Percentiles rank a stretch among this genome's conserved stretches.
Evolutionary conservation across 2,113 vertebrate species (phyloP).

Genomic region (Bos indicus): DNA sequence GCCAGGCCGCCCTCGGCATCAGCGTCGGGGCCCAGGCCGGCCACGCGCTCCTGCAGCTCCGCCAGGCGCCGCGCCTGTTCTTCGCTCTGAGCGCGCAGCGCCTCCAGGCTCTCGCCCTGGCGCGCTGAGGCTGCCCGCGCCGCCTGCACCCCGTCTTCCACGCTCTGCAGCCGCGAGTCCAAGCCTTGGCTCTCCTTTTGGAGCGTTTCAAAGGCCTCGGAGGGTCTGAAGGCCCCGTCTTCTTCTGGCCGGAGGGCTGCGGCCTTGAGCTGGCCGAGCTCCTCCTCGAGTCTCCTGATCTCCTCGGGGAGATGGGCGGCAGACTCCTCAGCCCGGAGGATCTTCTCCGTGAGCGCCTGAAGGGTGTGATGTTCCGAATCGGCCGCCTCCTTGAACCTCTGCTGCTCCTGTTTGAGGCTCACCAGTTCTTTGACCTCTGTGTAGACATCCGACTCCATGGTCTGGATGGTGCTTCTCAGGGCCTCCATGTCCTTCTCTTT

Average conservation of each 20-base stretch:
- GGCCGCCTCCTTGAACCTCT: slow-evolving; percentile 83
- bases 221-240: slow-evolving; percentile 43
- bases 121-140: slow-evolving; percentile 60
- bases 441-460: slow-evolving; percentile 90
- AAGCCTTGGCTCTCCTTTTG: slow-evolving; percentile 78
- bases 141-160: slow-evolving; percentile 80
- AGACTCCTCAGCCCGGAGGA: slow-evolving; percentile 78
- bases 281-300: slow-evolving; percentile 77
- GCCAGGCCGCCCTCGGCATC: slow-evolving; percentile 65
- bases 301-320: slow-evolving; percentile 78
- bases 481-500: slow-evolving; percentile 79
- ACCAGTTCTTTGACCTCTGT: slow-evolving; percentile 91
- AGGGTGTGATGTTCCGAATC: slow-evolving; percentile 81
- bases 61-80: slow-evolving; percentile 78
- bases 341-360: slow-evolving; percentile 82
- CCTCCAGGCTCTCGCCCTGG: slow-evolving; percentile 78
- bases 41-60: slow-evolving; percentile 64
- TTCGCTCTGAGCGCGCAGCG: slow-evolving; percentile 79
- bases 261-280: slow-evolving; percentile 72
- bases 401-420: slow-evolving; percentile 88
- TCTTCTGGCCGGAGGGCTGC: slow-evolving; percentile 71
- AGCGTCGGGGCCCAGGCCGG: slow-evolving; percentile 37
- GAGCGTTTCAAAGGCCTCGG: slow-evolving; percentile 66
- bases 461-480: slow-evolving; percentile 84
- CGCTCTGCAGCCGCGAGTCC: slow-evolving; percentile 79